Evolutionary conservation across 2,113 vertebrate genomes (phyloP), one percentile per base, ranked within the genome.

Genomic region (Corvus hawaiiensis): DNA sequence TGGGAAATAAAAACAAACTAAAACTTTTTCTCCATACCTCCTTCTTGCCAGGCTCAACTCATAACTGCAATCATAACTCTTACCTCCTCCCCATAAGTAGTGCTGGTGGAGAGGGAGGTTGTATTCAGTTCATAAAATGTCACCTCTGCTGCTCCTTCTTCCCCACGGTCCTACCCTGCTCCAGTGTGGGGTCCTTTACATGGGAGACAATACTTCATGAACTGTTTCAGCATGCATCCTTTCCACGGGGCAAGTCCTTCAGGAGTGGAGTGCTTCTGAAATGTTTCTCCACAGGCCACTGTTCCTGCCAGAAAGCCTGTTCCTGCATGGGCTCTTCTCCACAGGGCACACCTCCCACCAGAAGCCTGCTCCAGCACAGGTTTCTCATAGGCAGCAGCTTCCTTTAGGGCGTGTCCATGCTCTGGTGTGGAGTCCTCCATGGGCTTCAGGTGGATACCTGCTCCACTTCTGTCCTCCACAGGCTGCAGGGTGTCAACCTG

Each of bases 31-130:
- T 19, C 16, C 13, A 62, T 6, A 7, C 11, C 3, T 51, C 10
- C 48, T 51, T 41, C 26, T 56, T 85, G 20, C 27, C 6, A 43
- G 6, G 9, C 10, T 48, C 23, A 21, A 11, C 20, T 43, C 30
- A n/a, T 51, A n/a, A 41, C 19, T 59, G 21, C 9, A 35, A 12
- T 69, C 8, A 11, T 26, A 62, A 23, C 4, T 14, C 11, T 67
- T 13, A 58, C 16, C 8, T 78, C 16, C 11, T 63, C 20, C 30
- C 43, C 0, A 1, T 35, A 35, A 64, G 4, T 1, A 1, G 20
- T 0, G 0, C 23, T 49, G 20, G 3, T 33, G 5, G 9, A 18
- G 49, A 22, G 12, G 7, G 32, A 39, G 28, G 4, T 6, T 59
- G 27, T 0, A 1, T 20, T 69, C 39, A 69, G 16, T 44, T 66